Conservation (phyloP, 2,797 vertebrate genomes). For the Pseudochaenichthys georgianus region DNA sequence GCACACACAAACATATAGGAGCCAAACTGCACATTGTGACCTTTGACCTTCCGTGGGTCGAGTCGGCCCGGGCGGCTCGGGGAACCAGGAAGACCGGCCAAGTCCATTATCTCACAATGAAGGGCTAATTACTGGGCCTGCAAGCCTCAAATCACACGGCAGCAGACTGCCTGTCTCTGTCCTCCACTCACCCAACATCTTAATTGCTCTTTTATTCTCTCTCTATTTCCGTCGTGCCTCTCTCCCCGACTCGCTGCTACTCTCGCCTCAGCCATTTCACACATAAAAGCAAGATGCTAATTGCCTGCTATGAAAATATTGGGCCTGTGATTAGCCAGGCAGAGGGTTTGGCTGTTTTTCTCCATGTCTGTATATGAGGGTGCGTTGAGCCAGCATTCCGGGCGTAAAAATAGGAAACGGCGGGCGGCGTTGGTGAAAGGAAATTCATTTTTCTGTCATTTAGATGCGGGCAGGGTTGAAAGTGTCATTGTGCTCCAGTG, state of each 20-base stretch:
- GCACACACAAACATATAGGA: slow-evolving; percentile 45
- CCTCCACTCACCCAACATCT: slow-evolving; percentile 93
- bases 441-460: slow-evolving; percentile 58
- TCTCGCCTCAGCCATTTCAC: slow-evolving; percentile 88
- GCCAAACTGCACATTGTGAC: slow-evolving; percentile 83
- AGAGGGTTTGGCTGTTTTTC: slow-evolving; percentile 70
- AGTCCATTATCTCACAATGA: slow-evolving; percentile 99
- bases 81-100: slow-evolving; percentile 91
- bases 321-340: slow-evolving; percentile 92
- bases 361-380: slow-evolving; percentile 37
- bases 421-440: slow-evolving; percentile 31
- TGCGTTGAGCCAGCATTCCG: slow-evolving; percentile 47
- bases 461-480: slow-evolving; percentile 46
- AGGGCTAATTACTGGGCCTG: slow-evolving; percentile 98
- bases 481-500: slow-evolving; percentile 66
- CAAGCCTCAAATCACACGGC: slow-evolving; percentile 96
- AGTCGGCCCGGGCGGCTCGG: slow-evolving; percentile 72
- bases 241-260: slow-evolving; percentile 70
- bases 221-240: slow-evolving; percentile 75
- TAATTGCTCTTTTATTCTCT: slow-evolving; percentile 96
- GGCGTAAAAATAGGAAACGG: slow-evolving; percentile 49
- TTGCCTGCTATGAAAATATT: slow-evolving; percentile 98
- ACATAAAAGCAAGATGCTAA: slow-evolving; percentile 99
- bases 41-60: slow-evolving; percentile 77
- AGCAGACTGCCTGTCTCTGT: slow-evolving; percentile 96